Percentiles rank a stretch among this genome's conserved stretches.
These are phyloP conservation scores for Catamblyrhynchus diadema DNA, from an alignment of 2,797 vertebrate species.

Conservation along the genomic window DNA sequence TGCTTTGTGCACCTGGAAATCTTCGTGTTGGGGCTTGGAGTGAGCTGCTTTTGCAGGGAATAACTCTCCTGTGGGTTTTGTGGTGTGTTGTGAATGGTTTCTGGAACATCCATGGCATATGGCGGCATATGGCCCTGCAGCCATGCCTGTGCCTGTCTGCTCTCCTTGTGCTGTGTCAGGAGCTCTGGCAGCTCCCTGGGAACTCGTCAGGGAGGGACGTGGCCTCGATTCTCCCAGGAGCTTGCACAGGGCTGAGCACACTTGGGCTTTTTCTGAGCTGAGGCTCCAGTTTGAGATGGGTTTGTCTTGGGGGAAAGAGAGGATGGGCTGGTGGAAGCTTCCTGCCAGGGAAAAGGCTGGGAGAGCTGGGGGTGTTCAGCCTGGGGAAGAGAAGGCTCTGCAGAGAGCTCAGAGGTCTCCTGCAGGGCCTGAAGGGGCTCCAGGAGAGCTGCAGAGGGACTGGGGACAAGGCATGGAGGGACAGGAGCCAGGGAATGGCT, in stretches of 20 bases:
- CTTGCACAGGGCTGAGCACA: not conserved
- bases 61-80: not conserved
- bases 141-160: not conserved
- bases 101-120: rapidly evolving
- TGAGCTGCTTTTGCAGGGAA: not conserved
- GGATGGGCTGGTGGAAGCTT: not conserved
- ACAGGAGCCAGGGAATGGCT: not conserved
- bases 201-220: not conserved
- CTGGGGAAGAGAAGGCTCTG: rapidly evolving
- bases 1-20: too few relatives aligned
- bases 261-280: not conserved
- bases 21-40: not conserved
- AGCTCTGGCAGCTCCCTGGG: not conserved
- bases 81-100: not conserved
- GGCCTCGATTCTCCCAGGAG: not conserved
- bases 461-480: not conserved
- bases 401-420: not conserved
- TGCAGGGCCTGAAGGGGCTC: not conserved
- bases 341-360: not conserved
- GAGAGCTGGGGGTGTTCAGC: not conserved
- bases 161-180: not conserved
- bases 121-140: not conserved
- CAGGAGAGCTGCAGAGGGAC: not conserved
- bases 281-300: not conserved
- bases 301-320: not conserved